phyloP scores from a whole-genome alignment of 1,140 invertebrate genomes.

The Drosophila lowei region DNA sequence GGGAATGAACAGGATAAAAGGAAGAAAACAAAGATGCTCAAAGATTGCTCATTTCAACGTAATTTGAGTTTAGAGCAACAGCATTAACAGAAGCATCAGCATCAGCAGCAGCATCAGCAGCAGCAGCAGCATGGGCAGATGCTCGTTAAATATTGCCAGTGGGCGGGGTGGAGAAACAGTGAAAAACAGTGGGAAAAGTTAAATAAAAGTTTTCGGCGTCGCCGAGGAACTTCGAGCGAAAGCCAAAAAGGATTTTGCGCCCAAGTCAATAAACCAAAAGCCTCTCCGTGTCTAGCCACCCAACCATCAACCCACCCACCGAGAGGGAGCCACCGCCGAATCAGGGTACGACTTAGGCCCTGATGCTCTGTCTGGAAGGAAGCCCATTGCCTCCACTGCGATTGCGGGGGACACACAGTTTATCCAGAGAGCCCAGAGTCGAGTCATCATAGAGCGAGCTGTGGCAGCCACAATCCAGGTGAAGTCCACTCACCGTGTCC shows the following conservation, averaged over 20 bases:
- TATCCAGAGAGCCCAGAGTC: neutral
- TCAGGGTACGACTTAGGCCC: too few species aligned
- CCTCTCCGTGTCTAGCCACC: too few species aligned
- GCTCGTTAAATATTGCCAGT: constrained; percentile 48
- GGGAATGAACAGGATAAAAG: neutral
- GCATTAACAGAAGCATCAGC: constrained; percentile 7
- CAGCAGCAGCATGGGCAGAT: constrained; percentile 4
- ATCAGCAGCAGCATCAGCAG: neutral
- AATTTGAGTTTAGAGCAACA: constrained; percentile 48
- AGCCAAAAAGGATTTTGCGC: constrained; percentile 44
- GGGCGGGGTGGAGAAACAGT: constrained; percentile 14
- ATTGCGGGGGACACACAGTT: too few species aligned
- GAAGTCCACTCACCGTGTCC: neutral
- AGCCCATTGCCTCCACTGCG: too few species aligned
- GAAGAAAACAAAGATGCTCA: neutral
- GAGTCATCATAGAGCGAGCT: neutral
- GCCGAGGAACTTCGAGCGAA: constrained; percentile 30
- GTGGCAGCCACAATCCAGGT: neutral
- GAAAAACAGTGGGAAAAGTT: constrained; percentile 43
- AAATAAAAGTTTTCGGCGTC: constrained; percentile 58
- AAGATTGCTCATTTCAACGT: constrained; percentile 52
- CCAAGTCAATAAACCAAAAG: constrained; percentile 60
- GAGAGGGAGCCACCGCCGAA: too few species aligned
- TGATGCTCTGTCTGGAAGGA: too few species aligned
- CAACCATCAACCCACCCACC: too few species aligned